Evolutionary conservation across 2,797 vertebrate species (phyloP).

Genomic region (Coluber constrictor): DNA sequence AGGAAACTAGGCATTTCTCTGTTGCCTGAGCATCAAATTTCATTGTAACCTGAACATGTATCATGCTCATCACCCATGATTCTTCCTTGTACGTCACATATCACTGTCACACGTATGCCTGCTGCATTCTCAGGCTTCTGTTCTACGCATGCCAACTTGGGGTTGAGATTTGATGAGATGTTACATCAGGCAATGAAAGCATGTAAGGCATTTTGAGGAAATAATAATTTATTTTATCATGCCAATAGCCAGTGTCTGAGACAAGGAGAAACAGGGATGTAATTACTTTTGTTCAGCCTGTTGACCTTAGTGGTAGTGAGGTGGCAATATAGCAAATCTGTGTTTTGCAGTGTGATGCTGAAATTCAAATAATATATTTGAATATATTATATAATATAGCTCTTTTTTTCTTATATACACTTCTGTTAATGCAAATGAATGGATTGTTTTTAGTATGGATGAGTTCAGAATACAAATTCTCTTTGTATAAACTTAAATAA

Average conservation of each 20-base stretch:
- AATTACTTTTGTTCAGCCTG: neutral
- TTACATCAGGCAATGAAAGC: neutral
- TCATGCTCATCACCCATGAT: neutral
- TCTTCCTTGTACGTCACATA: neutral
- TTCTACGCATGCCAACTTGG: neutral
- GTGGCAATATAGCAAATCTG: neutral
- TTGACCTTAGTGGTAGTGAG: neutral
- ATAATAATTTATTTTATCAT: neutral
- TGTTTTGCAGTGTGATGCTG: neutral
- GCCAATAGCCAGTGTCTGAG: too few species aligned
- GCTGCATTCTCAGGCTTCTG: neutral
- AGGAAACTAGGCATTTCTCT: neutral
- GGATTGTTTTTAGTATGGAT: neutral
- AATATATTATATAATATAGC: too few species aligned
- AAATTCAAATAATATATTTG: neutral
- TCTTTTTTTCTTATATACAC: conserved; percentile 3
- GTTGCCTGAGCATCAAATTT: neutral
- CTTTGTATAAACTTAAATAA: neutral
- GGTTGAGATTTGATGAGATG: too few species aligned
- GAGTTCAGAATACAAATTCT: conserved; percentile 29
- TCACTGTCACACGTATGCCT: neutral
- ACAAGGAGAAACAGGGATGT: neutral
- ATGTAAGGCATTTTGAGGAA: conserved; percentile 2
- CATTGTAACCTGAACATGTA: neutral
- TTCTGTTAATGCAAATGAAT: conserved; percentile 27